phyloP scores from a whole-genome alignment of 2,797 vertebrate genomes.

The Myotis myotis region DNA sequence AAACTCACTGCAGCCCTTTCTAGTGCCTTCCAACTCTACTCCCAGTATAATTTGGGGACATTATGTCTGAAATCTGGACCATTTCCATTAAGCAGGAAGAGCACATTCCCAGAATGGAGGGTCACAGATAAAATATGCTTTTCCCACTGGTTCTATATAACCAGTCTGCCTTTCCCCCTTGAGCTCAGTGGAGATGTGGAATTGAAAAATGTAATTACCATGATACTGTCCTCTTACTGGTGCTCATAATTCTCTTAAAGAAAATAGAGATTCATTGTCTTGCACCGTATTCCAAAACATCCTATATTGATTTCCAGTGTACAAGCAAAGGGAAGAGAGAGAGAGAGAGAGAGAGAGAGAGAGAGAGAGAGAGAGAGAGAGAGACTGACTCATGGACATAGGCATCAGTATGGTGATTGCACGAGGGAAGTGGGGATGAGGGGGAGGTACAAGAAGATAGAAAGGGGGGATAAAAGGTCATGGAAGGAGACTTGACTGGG shows the following conservation, averaged over 20 bases:
- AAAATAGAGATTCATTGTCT: background rate
- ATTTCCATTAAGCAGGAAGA: background rate
- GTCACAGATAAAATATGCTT: background rate
- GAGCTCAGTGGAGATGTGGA: background rate
- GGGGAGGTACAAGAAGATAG: background rate
- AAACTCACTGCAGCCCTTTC: background rate
- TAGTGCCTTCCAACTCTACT: background rate
- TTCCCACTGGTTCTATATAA: background rate
- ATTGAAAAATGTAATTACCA: background rate
- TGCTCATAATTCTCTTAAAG: background rate
- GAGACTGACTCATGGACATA: background rate
- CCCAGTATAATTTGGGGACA: background rate
- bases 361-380: too few relatives aligned
- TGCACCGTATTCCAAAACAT: background rate
- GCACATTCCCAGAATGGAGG: background rate
- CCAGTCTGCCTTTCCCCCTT: background rate
- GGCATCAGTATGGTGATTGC: background rate
- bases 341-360: too few relatives aligned
- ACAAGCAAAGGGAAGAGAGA: background rate
- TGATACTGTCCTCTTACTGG: background rate
- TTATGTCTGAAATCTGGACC: background rate
- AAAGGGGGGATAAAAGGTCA: background rate
- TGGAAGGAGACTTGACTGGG: background rate
- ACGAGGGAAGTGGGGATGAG: background rate
- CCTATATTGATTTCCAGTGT: background rate